Evolutionary conservation across 2,888 invertebrate genomes (phyloP).

Genomic region (Rosalia funebris): DNA sequence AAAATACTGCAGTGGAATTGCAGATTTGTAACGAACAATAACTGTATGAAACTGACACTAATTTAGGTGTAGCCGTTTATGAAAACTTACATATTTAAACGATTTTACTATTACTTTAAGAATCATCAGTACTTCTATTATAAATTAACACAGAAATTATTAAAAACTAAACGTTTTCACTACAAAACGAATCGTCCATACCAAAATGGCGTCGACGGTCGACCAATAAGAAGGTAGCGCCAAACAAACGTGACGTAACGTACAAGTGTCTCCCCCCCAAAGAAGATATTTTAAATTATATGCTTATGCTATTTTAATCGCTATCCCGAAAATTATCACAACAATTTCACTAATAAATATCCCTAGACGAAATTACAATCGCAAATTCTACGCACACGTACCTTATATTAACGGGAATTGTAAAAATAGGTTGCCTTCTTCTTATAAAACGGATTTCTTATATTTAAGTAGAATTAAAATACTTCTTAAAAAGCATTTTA

Average conservation of each 20-base stretch:
- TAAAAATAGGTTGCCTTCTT: slow-evolving; percentile 31
- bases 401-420: slow-evolving; percentile 35
- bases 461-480: slow-evolving; percentile 40
- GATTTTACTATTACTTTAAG: slow-evolving; percentile 47
- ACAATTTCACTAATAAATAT: neutral
- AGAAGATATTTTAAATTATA: slow-evolving; percentile 36
- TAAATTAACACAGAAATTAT: slow-evolving; percentile 58
- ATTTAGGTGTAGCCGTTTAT: slow-evolving; percentile 27
- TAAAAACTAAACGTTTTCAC: slow-evolving; percentile 59
- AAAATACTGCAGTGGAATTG: slow-evolving; percentile 55
- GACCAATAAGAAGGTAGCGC: slow-evolving; percentile 37
- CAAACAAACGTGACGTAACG: slow-evolving; percentile 52
- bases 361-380: neutral
- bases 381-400: slow-evolving; percentile 26
- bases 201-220: slow-evolving; percentile 37
- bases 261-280: slow-evolving; percentile 32
- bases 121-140: slow-evolving; percentile 54
- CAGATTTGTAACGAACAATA: slow-evolving; percentile 45
- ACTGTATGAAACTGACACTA: slow-evolving; percentile 34
- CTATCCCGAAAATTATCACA: slow-evolving; percentile 23
- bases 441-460: slow-evolving; percentile 42
- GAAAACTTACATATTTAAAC: slow-evolving; percentile 53
- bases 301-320: slow-evolving; percentile 26
- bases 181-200: slow-evolving; percentile 54
- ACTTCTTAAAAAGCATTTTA: slow-evolving; percentile 47